Base-by-base conservation (phyloP, 2,888 invertebrate species). In the Campoplex capitator region DNA sequence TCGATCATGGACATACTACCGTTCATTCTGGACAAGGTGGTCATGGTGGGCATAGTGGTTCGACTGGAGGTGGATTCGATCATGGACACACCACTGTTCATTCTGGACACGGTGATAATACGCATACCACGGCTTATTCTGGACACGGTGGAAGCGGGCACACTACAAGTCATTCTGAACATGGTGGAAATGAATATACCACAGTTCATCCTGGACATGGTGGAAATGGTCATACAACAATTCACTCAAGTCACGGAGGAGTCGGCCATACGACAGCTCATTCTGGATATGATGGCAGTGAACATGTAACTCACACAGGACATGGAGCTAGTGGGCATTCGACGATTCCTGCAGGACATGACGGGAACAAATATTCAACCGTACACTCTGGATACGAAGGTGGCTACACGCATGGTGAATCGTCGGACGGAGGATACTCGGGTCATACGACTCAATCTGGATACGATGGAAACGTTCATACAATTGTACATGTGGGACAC, bases 61-160 rank as follows among this genome's bases (percentile, higher is more conserved):
- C 81, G 11, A 38, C 23, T 9, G 86, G 75, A n/a, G 73, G 56
- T 7, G 62, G 28, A 58, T 58, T 32, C 16, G 84, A 83, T 32
- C 77, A 73, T 54, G 32, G 74, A 28, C 73, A 35, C 45, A 54
- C 70, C 1, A 71, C 38, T 35, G 45, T 32, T 78, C 77, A 56
- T n/a, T 42, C 28, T 13, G 87, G 71, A 45, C 45, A 80, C 48
- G 83, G 82, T 58, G 85, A 82, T 70, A 87, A 56, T 13, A 73
- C 28, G 54, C 74, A 58, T 23, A 13, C 56, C 56, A 58, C 48
- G n/a, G 56, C 23, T 56, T n/a, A n/a, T 6, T 54, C 54, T 7
- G 18, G 16, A n/a, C 11, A 65, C 3, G n/a, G 54, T 45, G 45
- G 45, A 45, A 1, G 11, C 7, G n/a, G 8, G 1, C n/a, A n/a